Evolutionary conservation across 2,888 invertebrate species (phyloP), one percentile per base, ranked within the genome.

Genomic region (Lithophane semibrunnea): DNA sequence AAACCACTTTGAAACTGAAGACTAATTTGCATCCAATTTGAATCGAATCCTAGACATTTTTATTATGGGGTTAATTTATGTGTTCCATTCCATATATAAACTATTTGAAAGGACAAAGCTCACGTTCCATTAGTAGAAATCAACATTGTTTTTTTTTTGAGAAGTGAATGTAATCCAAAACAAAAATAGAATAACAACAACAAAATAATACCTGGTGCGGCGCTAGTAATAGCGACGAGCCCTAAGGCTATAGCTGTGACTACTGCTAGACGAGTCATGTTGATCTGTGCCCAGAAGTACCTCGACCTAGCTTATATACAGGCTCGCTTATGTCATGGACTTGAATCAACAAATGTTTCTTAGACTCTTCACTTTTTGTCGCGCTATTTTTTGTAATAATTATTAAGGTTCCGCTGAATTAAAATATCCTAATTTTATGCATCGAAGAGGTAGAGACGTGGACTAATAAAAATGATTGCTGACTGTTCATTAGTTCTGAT

Each of bases 211-310:
- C 95, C 95, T 94, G 95, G 93, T 63, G 94, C 92, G 65, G 94
- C 95, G 86, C 90, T 91, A 18, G 90, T 90, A 90, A 93, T 94
- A 79, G 91, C 94, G 67, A 94, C 71, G 42, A 95, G 93, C 89
- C 94, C 95, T 82, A 96, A 80, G 88, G 93, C 95, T 86, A 94
- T 83, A n/a, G 7, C 47, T 63, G 92, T 91, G 80, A 91, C 88
- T n/a, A 95, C 83, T 83, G 90, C 91, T 54, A 96, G 92, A 70
- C 94, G 94, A 80, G 93, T 91, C 96, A 96, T 96, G 79, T 37
- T 83, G 77, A 37, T 82, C 86, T 84, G 85, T 82, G 93, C 92
- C 93, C 92, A 92, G 88, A 78, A 76, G 29, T 64, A 49, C 60
- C 81, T 73, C 75, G 75, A 66, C 82, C 73, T 65, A 78, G 85